Conservation (phyloP, 2,888 invertebrate species). For the Acleris holmiana region DNA sequence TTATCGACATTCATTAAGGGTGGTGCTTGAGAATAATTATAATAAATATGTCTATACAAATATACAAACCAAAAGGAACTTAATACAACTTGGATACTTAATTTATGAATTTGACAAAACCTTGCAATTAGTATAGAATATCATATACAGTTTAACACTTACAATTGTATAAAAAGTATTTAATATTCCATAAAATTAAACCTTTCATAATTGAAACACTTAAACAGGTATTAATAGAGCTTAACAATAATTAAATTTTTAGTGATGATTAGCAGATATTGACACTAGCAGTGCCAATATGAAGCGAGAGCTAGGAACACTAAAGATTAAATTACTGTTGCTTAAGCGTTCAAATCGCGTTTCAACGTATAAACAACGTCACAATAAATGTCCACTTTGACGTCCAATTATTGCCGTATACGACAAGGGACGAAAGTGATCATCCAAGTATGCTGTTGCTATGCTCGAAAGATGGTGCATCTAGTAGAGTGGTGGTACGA, state of each 20-base stretch:
- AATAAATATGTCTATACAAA: constrained; percentile 1
- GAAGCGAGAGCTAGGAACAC: constrained; percentile 21
- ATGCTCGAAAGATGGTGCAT: too few relatives aligned
- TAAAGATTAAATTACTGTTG: not conserved
- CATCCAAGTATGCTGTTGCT: too few relatives aligned
- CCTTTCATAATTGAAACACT: too few relatives aligned
- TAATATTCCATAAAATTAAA: too few relatives aligned
- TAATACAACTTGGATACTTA: constrained; percentile 5
- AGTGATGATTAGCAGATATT: not conserved
- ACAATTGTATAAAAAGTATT: too few relatives aligned
- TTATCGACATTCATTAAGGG: constrained; percentile 6
- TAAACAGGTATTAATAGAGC: too few relatives aligned
- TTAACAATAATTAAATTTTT: not conserved
- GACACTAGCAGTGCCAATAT: constrained; percentile 5
- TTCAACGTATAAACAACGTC: too few relatives aligned
- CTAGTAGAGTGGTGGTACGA: constrained; percentile 27
- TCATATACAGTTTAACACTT: not conserved
- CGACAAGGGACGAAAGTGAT: too few relatives aligned
- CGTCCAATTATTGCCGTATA: too few relatives aligned
- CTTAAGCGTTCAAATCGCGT: not conserved
- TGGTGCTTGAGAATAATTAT: constrained; percentile 14
- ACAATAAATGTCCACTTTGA: too few relatives aligned
- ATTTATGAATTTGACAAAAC: not conserved
- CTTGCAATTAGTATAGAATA: not conserved
- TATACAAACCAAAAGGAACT: constrained; percentile 23